These are phyloP conservation scores for Centropyge bicolor DNA, from an alignment of 2,797 vertebrate species.

Conservation along the genomic window DNA sequence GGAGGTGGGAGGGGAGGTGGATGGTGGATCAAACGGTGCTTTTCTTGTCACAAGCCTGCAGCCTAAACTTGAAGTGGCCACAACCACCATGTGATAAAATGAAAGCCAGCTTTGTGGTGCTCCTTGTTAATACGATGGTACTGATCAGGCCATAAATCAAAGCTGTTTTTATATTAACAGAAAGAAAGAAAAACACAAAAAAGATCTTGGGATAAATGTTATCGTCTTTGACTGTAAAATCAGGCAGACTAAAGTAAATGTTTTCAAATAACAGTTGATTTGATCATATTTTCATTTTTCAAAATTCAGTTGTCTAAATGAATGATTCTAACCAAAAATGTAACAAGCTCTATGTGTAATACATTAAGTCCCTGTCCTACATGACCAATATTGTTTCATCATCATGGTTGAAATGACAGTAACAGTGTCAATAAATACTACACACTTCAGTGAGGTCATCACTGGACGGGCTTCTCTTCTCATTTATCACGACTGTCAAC, in stretches of 20 bases:
- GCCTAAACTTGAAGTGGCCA: slow-evolving; percentile 1
- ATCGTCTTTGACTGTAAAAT: not conserved
- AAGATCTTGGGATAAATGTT: not conserved
- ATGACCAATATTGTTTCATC: not conserved
- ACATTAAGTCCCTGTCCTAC: not conserved
- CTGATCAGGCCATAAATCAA: not conserved
- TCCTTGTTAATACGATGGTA: not conserved
- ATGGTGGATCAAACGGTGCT: slow-evolving; percentile 19
- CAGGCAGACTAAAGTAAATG: fast-evolving
- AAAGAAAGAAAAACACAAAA: not conserved
- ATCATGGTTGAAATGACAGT: not conserved
- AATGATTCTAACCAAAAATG: not conserved
- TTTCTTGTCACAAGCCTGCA: slow-evolving; percentile 39
- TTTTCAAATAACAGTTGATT: not conserved
- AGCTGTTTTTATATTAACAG: not conserved
- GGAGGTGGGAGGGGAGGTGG: not conserved
- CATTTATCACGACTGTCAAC: slow-evolving; percentile 9
- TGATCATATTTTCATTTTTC: not conserved
- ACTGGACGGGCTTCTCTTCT: not conserved
- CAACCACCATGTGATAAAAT: not conserved
- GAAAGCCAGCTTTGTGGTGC: slow-evolving; percentile 14
- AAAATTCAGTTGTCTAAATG: not conserved
- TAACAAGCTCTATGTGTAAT: not conserved
- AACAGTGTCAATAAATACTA: not conserved
- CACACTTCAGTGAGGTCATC: not conserved